Conservation (phyloP, 2,888 invertebrate species). For the Patella pellucida region DNA sequence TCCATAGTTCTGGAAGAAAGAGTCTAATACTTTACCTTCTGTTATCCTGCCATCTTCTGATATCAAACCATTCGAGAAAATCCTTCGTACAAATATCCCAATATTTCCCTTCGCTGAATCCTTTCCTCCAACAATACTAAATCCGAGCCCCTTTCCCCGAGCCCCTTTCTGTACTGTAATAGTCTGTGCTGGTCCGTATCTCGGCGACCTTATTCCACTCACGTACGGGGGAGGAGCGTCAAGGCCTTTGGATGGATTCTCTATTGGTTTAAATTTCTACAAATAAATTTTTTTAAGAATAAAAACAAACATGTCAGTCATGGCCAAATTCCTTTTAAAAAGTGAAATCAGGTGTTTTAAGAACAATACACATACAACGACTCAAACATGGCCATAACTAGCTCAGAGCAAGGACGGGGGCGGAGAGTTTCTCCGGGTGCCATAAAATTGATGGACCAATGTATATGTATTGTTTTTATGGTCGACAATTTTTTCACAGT, state of each 20-base stretch:
- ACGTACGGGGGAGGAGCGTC: neutral
- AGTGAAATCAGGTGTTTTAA: no score
- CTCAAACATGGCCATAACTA: no score
- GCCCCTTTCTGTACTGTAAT: constrained; percentile 84
- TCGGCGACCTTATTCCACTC: constrained; percentile 21
- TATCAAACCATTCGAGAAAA: constrained; percentile 88
- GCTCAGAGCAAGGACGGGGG: no score
- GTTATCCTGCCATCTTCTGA: constrained; percentile 86
- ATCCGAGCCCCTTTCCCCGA: constrained; percentile 87
- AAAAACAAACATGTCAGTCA: neutral
- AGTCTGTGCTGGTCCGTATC: constrained; percentile 40
- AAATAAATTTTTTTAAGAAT: neutral
- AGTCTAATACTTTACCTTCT: constrained; percentile 79
- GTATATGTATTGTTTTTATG: no score
- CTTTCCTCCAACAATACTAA: constrained; percentile 90
- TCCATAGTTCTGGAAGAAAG: no score
- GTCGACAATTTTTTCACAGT: no score
- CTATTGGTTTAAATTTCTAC: constrained; percentile 18
- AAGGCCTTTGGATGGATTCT: neutral
- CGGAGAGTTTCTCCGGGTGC: no score
- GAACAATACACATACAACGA: no score
- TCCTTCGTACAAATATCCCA: constrained; percentile 91
- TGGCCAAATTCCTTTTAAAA: no score
- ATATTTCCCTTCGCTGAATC: constrained; percentile 90
- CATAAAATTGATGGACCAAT: no score